phyloP scores from a whole-genome alignment of 2,888 invertebrate genomes.

The Athetis lepigone region DNA sequence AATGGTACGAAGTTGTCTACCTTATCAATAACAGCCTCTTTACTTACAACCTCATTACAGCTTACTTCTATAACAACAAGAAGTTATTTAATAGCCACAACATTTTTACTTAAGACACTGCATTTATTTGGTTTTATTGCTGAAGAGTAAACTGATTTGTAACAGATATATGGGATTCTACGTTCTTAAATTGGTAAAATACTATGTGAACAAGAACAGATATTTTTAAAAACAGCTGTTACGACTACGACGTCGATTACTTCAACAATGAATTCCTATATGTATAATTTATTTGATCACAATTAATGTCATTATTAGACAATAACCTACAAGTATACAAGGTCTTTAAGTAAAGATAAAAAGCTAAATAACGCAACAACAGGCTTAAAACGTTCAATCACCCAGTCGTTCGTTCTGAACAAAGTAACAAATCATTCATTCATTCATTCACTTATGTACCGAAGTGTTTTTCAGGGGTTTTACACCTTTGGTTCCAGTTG shows the following conservation, averaged over 20 bases:
- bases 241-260: slow-evolving; percentile 17
- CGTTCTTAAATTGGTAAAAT: slow-evolving; percentile 32
- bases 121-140: slow-evolving; percentile 76
- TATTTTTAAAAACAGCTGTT: slow-evolving; percentile 16
- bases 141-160: slow-evolving; percentile 54
- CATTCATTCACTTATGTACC: slow-evolving; percentile 37
- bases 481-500: slow-evolving; percentile 71
- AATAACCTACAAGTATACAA: slow-evolving; percentile 40
- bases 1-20: slow-evolving; percentile 69
- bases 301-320: slow-evolving; percentile 42
- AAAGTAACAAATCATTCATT: slow-evolving; percentile 52
- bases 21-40: slow-evolving; percentile 81
- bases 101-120: slow-evolving; percentile 84
- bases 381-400: slow-evolving; percentile 41
- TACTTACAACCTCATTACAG: slow-evolving; percentile 79
- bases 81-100: slow-evolving; percentile 81
- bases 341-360: slow-evolving; percentile 44
- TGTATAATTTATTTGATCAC: slow-evolving; percentile 65
- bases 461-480: slow-evolving; percentile 23
- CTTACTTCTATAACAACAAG: slow-evolving; percentile 74
- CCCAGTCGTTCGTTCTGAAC: slow-evolving; percentile 36
- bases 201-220: slow-evolving; percentile 15
- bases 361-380: slow-evolving; percentile 56
- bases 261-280: slow-evolving; percentile 37
- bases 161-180: slow-evolving; percentile 5